Evolutionary conservation across 2,113 vertebrate species (phyloP), one percentile per base, ranked within the genome.

Genomic region (Sylvia atricapilla): DNA sequence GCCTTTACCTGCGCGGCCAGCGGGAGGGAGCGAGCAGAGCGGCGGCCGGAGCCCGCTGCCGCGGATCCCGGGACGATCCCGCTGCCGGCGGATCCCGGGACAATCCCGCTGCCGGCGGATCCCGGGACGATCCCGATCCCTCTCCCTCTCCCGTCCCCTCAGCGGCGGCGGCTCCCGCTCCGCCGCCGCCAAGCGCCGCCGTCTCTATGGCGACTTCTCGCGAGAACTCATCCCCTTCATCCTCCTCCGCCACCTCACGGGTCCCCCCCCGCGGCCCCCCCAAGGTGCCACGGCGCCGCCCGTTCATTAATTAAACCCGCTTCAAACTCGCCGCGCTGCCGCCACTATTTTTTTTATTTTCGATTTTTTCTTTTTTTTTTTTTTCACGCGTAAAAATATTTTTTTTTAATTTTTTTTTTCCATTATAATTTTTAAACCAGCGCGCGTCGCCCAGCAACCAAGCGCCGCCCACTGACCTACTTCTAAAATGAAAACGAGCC

Each of bases 131-230:
- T 53, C 67, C 74, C 52, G 18, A 63, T 50, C 35, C 44, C 19
- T 2, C 15, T 31, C 68, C 33, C 49, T 39, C 58, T 28, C 17
- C 39, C 8, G 47, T 11, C 17, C 13, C 81, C 50, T 74, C 69
- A 3, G 37, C 3, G 41, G 43, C 84, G 7, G 41, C 46, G 1
- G 27, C 31, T 13, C 63, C 60, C 31, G 56, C 68, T 50, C 52
- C 75, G 52, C 62, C 35, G 19, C 55, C 3, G 24, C 43, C 44
- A 92, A 96, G 95, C 95, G 59, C 80, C 88, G 69, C 94, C 20
- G 96, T 97, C 95, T 89, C 97, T 96, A 97, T 97, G 93, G 97
- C 94, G 50, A 97, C 97, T 86, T 97, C 96, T 88, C 96, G 97
- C 97, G 97, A 97, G 89, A 97, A 8, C 59, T 49, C 84, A 15